Conservation (phyloP, 2,888 invertebrate genomes). For the Brachyptera risi region DNA sequence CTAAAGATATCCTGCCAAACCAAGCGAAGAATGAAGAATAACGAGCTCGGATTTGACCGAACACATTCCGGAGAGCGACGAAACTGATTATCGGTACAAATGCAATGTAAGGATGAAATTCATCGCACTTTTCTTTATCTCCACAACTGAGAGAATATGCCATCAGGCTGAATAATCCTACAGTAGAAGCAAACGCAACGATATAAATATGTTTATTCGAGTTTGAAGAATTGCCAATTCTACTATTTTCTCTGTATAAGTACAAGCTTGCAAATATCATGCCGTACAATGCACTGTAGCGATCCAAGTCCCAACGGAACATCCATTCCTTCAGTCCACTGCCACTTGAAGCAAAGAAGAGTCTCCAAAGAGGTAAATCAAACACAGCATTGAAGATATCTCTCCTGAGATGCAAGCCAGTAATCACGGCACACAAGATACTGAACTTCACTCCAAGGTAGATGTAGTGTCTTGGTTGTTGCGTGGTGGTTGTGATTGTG, state of each 20-base stretch:
- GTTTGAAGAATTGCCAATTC: slow-evolving; percentile 68
- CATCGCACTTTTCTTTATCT: slow-evolving; percentile 84
- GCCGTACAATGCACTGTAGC: slow-evolving; percentile 84
- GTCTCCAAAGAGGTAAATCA: too few species aligned
- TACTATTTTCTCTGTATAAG: slow-evolving; percentile 75
- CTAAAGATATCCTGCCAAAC: not conserved
- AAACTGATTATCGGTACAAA: slow-evolving; percentile 66
- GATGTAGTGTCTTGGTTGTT: slow-evolving; percentile 77
- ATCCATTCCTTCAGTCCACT: slow-evolving; percentile 96
- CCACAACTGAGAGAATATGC: slow-evolving; percentile 81
- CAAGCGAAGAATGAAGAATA: not conserved
- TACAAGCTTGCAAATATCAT: slow-evolving; percentile 81
- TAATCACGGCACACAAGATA: slow-evolving; percentile 76
- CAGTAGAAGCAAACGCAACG: slow-evolving; percentile 67
- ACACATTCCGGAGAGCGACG: not conserved
- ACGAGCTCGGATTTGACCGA: not conserved
- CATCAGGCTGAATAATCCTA: slow-evolving; percentile 75
- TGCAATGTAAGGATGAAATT: slow-evolving; percentile 89
- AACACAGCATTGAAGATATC: slow-evolving; percentile 90
- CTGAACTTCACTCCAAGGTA: slow-evolving; percentile 85
- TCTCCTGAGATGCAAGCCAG: slow-evolving; percentile 77
- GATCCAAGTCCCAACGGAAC: slow-evolving; percentile 88
- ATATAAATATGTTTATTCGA: too few species aligned
- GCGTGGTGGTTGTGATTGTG: slow-evolving; percentile 66
- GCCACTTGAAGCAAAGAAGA: slow-evolving; percentile 90